Base-by-base conservation (phyloP, 2,888 invertebrate genomes). In the Galeruca laticollis region DNA sequence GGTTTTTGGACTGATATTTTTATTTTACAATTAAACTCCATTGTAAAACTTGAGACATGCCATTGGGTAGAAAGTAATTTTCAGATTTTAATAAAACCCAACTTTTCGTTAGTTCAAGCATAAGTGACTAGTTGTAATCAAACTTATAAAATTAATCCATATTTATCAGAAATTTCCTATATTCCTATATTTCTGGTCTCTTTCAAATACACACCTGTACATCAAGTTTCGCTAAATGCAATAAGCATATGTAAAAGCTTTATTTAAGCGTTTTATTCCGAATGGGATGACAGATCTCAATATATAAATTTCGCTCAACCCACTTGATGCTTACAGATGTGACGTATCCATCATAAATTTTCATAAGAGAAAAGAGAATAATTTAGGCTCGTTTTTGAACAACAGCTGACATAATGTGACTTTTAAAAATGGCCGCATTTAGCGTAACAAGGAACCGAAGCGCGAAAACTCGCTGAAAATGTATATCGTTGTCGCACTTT, bases 391-490 rank as follows among this genome's bases (percentile, higher is more conserved):
- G 57, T 68, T 64, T 65, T 69, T 66, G 65, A 68, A 61, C 63
- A 52, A 54, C 59, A 69, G 60, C 63, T 69, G 72, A 69, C 69
- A 56, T 72, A 68, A 70, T 62, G 56, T 68, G 72, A 72, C 72
- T 72, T 72, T 72, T 66, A 72, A 72, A 72, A 72, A 72, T 72
- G 69, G 67, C 69, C 69, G 63, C 63, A 70, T 72, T 67, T 68
- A 60, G 51, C 18, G 59, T 59, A 72, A 69, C 69, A 67, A 67
- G 67, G 61, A 67, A 64, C 66, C 61, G 61, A 62, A 66, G 66
- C 70, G 70, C 66, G 70, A 62, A 70, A 66, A 66, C 62, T 51
- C 61, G 65, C 52, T 66, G 71, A 69, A 66, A 71, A 69, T 61
- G 49, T 71, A 69, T 65, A 65, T 54, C 52, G 68, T 59, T 57